These are phyloP conservation scores for Octonoba sinensis DNA, from an alignment of 2,888 invertebrate genomes.

Conservation along the genomic window DNA sequence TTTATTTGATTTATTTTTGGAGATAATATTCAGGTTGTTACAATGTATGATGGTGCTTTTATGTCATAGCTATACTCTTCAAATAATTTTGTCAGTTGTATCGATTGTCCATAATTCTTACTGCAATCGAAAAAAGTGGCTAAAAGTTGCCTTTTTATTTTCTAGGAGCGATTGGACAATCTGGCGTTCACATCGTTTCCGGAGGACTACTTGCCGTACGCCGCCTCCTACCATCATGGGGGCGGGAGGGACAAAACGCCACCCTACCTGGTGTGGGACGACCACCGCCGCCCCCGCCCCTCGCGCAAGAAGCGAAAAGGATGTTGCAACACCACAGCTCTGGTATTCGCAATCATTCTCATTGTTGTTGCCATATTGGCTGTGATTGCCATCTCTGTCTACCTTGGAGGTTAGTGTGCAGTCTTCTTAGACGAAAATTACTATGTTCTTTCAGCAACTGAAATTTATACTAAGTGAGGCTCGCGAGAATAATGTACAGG, in stretches of 20 bases:
- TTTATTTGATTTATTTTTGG: too few species aligned
- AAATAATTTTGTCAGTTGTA: too few species aligned
- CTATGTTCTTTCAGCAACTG: too few species aligned
- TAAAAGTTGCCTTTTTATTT: not conserved
- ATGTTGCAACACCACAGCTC: constrained; percentile 35
- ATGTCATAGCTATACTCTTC: too few species aligned
- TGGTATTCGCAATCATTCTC: constrained; percentile 45
- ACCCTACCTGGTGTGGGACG: constrained; percentile 57
- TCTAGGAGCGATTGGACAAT: constrained; percentile 63
- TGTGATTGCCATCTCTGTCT: constrained; percentile 63
- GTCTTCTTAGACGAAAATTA: not conserved
- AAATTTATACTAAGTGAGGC: too few species aligned
- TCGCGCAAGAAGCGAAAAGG: not conserved
- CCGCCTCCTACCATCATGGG: constrained; percentile 36
- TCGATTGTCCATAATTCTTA: too few species aligned
- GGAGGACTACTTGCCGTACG: constrained; percentile 66
- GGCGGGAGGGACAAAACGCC: constrained; percentile 10
- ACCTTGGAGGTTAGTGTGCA: constrained; percentile 56
- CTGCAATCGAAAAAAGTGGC: too few species aligned
- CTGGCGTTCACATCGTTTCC: constrained; percentile 65
- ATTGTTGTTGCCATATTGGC: constrained; percentile 60
- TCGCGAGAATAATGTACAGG: too few species aligned
- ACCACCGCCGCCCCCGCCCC: constrained; percentile 21
- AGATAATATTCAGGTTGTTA: too few species aligned
- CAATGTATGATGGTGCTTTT: too few species aligned